These are phyloP conservation scores for Apostichopus japonicus DNA, from an alignment of 35 echinoderm and acorn worm genomes.

Conservation along the genomic window DNA sequence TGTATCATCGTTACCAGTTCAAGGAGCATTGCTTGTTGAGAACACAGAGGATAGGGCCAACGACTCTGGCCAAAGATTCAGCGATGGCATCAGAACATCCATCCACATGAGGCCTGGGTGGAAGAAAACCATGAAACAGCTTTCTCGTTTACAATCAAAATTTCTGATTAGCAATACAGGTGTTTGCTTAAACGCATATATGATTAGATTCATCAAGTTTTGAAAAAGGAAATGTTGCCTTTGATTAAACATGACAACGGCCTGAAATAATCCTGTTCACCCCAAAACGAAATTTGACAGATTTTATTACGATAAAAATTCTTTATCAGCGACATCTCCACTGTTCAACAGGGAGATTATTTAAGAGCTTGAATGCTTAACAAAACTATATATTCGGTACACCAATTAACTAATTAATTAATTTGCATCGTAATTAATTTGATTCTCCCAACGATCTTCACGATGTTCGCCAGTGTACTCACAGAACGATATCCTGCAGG, in stretches of 20 bases:
- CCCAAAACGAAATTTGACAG: no score
- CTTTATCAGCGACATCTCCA: neutral
- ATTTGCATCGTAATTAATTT: neutral
- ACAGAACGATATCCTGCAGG: slow-evolving; percentile 21
- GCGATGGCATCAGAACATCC: slow-evolving; percentile 4
- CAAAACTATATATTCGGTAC: slow-evolving; percentile 16
- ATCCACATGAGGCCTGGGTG: slow-evolving; percentile 4
- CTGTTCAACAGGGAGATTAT: slow-evolving; percentile 5
- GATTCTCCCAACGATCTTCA: neutral
- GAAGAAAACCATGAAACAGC: neutral
- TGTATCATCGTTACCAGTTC: slow-evolving; percentile 9
- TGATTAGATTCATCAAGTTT: no score
- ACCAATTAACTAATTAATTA: slow-evolving; percentile 8
- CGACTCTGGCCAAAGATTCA: neutral
- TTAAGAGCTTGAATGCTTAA: slow-evolving; percentile 2
- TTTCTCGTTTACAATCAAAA: no score
- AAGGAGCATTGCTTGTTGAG: slow-evolving; percentile 22
- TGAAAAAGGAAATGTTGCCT: no score
- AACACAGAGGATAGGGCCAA: slow-evolving; percentile 24
- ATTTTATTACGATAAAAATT: no score
- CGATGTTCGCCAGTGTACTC: neutral
- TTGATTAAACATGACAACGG: no score
- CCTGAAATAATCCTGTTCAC: neutral
- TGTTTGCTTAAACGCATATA: no score
- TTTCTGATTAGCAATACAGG: no score